phyloP scores from a whole-genome alignment of 2,888 invertebrate species.

The Arenicola marina region DNA sequence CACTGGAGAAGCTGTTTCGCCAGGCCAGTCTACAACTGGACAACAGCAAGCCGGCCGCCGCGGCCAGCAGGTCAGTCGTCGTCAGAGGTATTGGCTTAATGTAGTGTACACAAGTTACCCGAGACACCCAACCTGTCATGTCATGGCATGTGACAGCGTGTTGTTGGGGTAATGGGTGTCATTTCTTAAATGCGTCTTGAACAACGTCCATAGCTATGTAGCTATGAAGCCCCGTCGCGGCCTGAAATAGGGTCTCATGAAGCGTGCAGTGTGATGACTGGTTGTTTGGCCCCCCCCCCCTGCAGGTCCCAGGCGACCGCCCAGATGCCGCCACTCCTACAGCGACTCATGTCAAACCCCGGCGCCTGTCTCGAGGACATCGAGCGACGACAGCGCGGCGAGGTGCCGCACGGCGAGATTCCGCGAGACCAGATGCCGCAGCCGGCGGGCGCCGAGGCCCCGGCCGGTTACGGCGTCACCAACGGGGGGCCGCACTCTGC shows the following conservation, averaged over 20 bases:
- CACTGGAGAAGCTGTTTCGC: conserved; percentile 9
- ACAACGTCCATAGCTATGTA: too few relatives aligned
- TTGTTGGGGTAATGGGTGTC: too few relatives aligned
- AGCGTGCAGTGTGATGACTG: too few relatives aligned
- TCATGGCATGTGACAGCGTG: too few relatives aligned
- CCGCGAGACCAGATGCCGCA: conserved; percentile 20
- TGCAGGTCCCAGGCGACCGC: conserved; percentile 1
- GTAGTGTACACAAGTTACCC: too few relatives aligned
- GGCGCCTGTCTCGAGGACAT: conserved; percentile 83
- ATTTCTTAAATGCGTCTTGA: too few relatives aligned
- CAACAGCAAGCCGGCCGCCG: too few relatives aligned
- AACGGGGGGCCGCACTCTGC: not conserved
- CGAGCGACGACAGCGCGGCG: conserved; percentile 65
- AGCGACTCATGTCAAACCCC: conserved; percentile 81
- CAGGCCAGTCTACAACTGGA: conserved; percentile 18
- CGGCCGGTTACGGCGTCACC: not conserved
- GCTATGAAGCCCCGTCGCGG: too few relatives aligned
- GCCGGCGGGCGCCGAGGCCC: conserved; percentile 17
- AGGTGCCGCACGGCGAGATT: not conserved
- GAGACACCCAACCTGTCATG: too few relatives aligned
- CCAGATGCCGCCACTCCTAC: conserved; percentile 65
- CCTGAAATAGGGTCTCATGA: too few relatives aligned
- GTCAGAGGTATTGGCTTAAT: too few relatives aligned
- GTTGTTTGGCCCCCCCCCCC: conserved; percentile 1
- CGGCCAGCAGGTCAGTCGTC: too few relatives aligned